A percentile compares a stretch with the other conserved stretches of the same genome.
phyloP scores from a whole-genome alignment of 2,888 invertebrate genomes.

The Dione vanillae region DNA sequence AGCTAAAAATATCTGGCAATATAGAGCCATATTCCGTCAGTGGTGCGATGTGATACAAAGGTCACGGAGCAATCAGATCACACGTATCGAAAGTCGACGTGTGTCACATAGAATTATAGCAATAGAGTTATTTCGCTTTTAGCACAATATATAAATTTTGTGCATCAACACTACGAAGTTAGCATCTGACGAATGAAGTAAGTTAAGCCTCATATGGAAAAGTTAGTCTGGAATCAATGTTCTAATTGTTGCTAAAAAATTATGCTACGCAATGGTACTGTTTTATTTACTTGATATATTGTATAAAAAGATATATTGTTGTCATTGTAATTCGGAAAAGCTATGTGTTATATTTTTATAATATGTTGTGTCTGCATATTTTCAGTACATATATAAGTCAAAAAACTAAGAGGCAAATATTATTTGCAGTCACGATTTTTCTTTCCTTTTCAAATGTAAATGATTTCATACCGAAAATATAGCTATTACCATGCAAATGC shows the following conservation, averaged over 20 bases:
- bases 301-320: no score
- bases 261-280: no score
- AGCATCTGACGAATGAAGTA: no score
- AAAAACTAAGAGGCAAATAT: background rate
- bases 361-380: background rate
- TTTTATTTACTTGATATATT: no score
- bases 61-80: conserved; percentile 27
- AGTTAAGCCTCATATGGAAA: no score
- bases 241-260: no score
- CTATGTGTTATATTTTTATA: no score
- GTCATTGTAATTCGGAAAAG: no score
- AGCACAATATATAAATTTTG: background rate
- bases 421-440: background rate
- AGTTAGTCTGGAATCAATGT: no score
- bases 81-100: background rate
- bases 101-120: conserved; percentile 6
- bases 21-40: background rate
- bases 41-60: conserved; percentile 6
- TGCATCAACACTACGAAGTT: background rate
- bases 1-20: background rate
- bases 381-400: background rate
- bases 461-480: conserved; percentile 18
- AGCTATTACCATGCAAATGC: conserved; percentile 38
- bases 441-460: conserved; percentile 10
- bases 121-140: background rate